These are phyloP conservation scores for Eudemis profundana DNA, from an alignment of 2,888 invertebrate species.

Conservation along the genomic window DNA sequence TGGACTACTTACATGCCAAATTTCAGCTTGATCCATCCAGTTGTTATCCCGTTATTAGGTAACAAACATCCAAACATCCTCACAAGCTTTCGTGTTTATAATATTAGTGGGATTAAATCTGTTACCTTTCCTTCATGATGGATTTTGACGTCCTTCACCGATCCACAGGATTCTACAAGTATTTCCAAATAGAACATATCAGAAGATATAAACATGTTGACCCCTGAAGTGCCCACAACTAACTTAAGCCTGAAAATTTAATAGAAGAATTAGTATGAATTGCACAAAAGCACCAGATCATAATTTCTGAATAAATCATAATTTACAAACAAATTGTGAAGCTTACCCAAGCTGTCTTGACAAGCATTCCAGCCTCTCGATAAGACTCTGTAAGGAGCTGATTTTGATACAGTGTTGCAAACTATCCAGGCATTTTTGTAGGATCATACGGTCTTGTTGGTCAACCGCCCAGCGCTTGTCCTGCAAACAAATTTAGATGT, in stretches of 20 bases:
- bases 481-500: constrained; percentile 71
- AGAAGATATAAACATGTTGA: constrained; percentile 95
- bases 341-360: constrained; percentile 94
- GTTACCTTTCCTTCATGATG: constrained; percentile 94
- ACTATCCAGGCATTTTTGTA: constrained; percentile 96
- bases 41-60: too few species aligned
- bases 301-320: neutral
- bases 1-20: too few species aligned
- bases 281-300: neutral
- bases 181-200: constrained; percentile 99
- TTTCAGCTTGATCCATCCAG: too few species aligned
- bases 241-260: constrained; percentile 90
- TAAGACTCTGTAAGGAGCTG: constrained; percentile 94
- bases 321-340: neutral
- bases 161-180: constrained; percentile 92
- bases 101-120: too few species aligned
- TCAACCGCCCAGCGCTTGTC: constrained; percentile 96
- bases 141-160: constrained; percentile 94
- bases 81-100: too few species aligned
- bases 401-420: constrained; percentile 97
- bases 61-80: too few species aligned
- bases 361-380: constrained; percentile 95
- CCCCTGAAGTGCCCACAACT: constrained; percentile 92
- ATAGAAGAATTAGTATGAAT: constrained; percentile 6
- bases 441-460: constrained; percentile 92